Conservation (phyloP, 1,140 invertebrate genomes). For the Hydropsyche tenuis region DNA sequence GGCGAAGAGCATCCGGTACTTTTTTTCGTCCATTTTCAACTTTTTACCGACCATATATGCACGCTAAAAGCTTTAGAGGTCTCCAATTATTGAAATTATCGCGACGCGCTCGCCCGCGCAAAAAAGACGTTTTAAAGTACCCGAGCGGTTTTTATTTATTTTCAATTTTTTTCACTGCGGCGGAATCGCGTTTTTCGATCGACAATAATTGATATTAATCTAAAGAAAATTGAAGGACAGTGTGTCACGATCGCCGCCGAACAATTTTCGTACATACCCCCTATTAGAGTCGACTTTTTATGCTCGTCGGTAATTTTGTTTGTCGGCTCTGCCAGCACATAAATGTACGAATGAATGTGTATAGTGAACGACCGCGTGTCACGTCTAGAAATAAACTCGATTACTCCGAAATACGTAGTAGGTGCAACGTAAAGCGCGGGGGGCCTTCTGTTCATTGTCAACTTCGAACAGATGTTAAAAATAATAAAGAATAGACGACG, state of each 20-base stretch:
- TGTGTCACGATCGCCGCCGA: slow-evolving; percentile 4
- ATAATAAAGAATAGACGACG: slow-evolving; percentile 21
- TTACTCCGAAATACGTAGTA: not conserved
- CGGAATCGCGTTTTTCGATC: not conserved
- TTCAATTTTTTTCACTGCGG: no score
- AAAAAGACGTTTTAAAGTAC: no score
- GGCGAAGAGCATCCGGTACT: slow-evolving; percentile 4
- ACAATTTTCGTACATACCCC: no score
- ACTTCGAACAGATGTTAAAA: slow-evolving; percentile 29
- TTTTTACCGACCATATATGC: not conserved
- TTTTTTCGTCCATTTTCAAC: not conserved
- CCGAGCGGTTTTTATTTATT: no score
- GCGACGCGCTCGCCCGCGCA: not conserved
- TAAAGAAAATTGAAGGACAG: slow-evolving; percentile 21
- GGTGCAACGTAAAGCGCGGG: slow-evolving; percentile 26
- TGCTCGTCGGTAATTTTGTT: no score
- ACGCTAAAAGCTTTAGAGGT: slow-evolving; percentile 23
- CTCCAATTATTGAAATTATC: slow-evolving; percentile 20
- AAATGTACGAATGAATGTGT: not conserved
- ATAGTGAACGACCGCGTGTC: slow-evolving; percentile 12
- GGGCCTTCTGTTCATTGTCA: slow-evolving; percentile 40
- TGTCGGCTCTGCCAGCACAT: not conserved
- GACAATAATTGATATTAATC: slow-evolving; percentile 26
- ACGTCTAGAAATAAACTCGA: slow-evolving; percentile 39
- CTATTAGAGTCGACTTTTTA: no score